These are phyloP conservation scores for Ernsta delagoae DNA, from an alignment of 2,888 invertebrate genomes.

Conservation along the genomic window DNA sequence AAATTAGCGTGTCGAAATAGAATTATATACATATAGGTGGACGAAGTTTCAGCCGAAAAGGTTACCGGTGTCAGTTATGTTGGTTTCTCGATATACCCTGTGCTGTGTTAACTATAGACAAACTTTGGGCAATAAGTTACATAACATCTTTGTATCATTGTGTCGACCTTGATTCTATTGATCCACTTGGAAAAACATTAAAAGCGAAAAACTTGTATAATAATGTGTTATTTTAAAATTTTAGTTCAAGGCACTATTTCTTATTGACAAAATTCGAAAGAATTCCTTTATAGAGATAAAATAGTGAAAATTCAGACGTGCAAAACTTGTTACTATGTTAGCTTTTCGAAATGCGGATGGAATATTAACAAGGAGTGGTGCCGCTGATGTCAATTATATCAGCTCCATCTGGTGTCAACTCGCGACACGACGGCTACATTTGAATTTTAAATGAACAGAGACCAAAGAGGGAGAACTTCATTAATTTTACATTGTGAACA, in stretches of 20 bases:
- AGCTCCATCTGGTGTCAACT: slow-evolving; percentile 24
- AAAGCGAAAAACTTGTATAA: not conserved
- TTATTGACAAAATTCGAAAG: not conserved
- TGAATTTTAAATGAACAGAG: slow-evolving; percentile 25
- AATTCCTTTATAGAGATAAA: not conserved
- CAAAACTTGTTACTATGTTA: not conserved
- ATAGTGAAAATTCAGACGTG: not conserved
- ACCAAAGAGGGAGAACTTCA: slow-evolving; percentile 19
- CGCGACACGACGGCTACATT: slow-evolving; percentile 3
- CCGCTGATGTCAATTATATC: slow-evolving; percentile 19
- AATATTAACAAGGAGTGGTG: slow-evolving; percentile 13
- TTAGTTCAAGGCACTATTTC: not conserved
- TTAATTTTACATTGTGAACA: slow-evolving; percentile 26
- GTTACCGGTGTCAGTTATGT: slow-evolving; percentile 12
- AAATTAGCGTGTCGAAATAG: slow-evolving; percentile 31
- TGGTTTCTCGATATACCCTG: not conserved
- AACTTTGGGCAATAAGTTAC: slow-evolving; percentile 16
- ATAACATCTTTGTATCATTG: slow-evolving; percentile 10
- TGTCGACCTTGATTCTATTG: slow-evolving; percentile 31
- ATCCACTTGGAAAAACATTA: slow-evolving; percentile 14
- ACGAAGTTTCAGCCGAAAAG: slow-evolving; percentile 15
- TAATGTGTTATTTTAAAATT: not conserved
- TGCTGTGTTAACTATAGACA: not conserved
- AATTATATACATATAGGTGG: slow-evolving; percentile 11
- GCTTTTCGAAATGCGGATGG: slow-evolving; percentile 4